Conservation (phyloP, 2,797 vertebrate genomes). For the Pterois miles region DNA sequence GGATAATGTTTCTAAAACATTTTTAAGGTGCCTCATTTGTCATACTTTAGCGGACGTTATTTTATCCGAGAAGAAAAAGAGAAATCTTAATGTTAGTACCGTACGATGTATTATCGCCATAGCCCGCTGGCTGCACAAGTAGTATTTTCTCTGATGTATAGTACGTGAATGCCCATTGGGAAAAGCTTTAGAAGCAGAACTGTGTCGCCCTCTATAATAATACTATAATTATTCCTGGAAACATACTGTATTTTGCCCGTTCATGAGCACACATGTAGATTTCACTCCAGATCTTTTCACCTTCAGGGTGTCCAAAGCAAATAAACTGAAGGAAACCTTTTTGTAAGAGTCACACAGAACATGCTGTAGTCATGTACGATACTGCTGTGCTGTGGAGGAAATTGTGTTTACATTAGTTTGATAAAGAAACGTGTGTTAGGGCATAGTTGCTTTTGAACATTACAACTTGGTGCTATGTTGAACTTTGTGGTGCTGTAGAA, state of each 20-base stretch:
- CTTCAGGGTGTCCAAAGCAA: slow-evolving; percentile 77
- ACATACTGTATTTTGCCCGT: slow-evolving; percentile 71
- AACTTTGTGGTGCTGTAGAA: slow-evolving; percentile 88
- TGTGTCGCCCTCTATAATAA: slow-evolving; percentile 75
- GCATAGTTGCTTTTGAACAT: slow-evolving; percentile 84
- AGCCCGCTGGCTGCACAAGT: slow-evolving; percentile 82
- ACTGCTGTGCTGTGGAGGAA: slow-evolving; percentile 73
- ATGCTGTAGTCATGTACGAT: slow-evolving; percentile 75
- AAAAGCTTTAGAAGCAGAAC: slow-evolving; percentile 81
- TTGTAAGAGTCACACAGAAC: slow-evolving; percentile 70
- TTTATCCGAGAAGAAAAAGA: slow-evolving; percentile 76
- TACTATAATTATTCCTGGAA: slow-evolving; percentile 61
- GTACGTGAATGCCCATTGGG: slow-evolving; percentile 77
- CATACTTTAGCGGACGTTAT: slow-evolving; percentile 79
- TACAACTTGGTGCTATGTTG: slow-evolving; percentile 88
- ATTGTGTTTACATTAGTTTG: slow-evolving; percentile 86
- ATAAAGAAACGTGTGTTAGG: slow-evolving; percentile 76
- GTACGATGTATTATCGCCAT: slow-evolving; percentile 80
- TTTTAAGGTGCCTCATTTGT: slow-evolving; percentile 83
- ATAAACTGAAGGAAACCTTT: slow-evolving; percentile 61
- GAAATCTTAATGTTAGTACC: slow-evolving; percentile 76
- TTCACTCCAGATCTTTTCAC: slow-evolving; percentile 67
- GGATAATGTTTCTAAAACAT: slow-evolving; percentile 82
- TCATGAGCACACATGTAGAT: slow-evolving; percentile 78
- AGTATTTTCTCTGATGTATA: slow-evolving; percentile 80